Evolutionary conservation across 2,797 vertebrate species (phyloP).

Genomic region (Epinephelus malabaricus): DNA sequence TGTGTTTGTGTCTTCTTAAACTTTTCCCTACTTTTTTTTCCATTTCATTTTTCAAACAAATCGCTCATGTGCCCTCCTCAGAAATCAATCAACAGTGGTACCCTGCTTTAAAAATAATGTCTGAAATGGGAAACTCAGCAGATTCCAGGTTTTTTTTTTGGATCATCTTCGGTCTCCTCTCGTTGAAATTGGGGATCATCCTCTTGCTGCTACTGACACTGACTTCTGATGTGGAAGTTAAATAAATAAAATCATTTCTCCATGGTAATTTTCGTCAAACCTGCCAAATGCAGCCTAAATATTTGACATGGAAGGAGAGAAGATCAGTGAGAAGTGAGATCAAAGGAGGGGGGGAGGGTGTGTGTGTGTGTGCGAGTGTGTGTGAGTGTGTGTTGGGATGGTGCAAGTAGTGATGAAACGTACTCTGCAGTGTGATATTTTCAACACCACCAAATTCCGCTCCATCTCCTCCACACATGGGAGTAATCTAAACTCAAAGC

Average conservation of each 20-base stretch:
- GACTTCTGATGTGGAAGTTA: constrained; percentile 75
- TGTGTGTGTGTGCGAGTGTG: constrained; percentile 6
- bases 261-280: constrained; percentile 82
- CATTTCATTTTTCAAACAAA: constrained; percentile 26
- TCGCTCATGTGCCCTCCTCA: constrained; percentile 12
- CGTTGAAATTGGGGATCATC: constrained; percentile 46
- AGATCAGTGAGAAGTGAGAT: constrained; percentile 85
- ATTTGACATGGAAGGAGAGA: constrained; percentile 85
- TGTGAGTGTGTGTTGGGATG: constrained; percentile 38
- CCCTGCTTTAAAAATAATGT: constrained; percentile 33
- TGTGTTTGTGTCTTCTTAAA: constrained; percentile 7
- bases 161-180: constrained; percentile 26
- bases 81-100: constrained; percentile 33
- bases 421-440: constrained; percentile 79
- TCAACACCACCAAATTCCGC: constrained; percentile 74
- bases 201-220: constrained; percentile 39
- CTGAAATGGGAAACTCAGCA: constrained; percentile 57
- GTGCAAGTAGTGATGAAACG: constrained; percentile 80
- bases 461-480: constrained; percentile 76
- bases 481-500: constrained; percentile 77
- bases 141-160: constrained; percentile 26
- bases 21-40: constrained; percentile 2
- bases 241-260: constrained; percentile 83
- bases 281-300: constrained; percentile 86
- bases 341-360: constrained; percentile 67